Evolutionary conservation across 2,888 invertebrate species (phyloP).

Genomic region (Sarcophaga subvicina): DNA sequence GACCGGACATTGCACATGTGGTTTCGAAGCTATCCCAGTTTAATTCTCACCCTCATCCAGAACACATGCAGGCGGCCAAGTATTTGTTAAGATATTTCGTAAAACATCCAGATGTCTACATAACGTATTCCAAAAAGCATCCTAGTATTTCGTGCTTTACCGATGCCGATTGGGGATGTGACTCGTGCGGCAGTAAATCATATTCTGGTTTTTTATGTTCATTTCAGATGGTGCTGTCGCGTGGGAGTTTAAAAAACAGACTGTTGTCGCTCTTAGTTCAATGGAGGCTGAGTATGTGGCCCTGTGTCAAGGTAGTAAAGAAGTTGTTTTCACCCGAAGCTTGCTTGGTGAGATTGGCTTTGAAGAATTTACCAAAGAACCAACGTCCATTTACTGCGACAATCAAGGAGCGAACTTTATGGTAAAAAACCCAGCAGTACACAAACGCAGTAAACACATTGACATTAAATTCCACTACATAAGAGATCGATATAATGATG

Average conservation of each 20-base stretch:
- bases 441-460: conserved; percentile 67
- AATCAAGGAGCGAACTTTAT: conserved; percentile 58
- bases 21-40: background rate
- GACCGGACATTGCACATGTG: background rate
- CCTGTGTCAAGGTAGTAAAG: conserved; percentile 62
- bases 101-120: background rate
- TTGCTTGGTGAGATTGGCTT: conserved; percentile 61
- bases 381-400: conserved; percentile 40
- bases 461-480: conserved; percentile 63
- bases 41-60: conserved; percentile 57
- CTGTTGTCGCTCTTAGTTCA: conserved; percentile 52
- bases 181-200: conserved; percentile 62
- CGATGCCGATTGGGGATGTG: conserved; percentile 67
- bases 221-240: conserved; percentile 6
- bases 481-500: conserved; percentile 34
- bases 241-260: conserved; percentile 68
- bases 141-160: too few species aligned
- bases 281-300: conserved; percentile 62
- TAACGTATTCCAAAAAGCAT: background rate
- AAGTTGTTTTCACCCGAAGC: conserved; percentile 57
- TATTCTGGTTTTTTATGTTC: conserved; percentile 58
- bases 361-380: conserved; percentile 8
- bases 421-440: conserved; percentile 63
- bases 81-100: conserved; percentile 15
- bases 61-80: conserved; percentile 58